Conservation (phyloP, 1,140 invertebrate species). For the Scaptomyza graminum region DNA sequence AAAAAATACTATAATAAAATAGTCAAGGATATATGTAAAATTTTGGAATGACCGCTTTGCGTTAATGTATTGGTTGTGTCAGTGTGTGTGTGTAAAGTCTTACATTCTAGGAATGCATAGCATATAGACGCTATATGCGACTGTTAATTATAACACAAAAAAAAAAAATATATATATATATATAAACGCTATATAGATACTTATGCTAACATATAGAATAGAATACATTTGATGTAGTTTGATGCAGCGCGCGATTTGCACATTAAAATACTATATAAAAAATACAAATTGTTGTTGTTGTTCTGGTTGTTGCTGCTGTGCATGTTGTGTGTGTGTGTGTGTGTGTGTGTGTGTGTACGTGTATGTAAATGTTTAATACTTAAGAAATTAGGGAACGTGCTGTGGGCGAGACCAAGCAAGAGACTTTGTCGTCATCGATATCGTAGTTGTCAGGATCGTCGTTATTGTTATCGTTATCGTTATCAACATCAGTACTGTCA, state of each 20-base stretch:
- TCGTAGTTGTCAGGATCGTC: constrained; percentile 5
- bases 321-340: constrained; percentile 32
- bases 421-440: constrained; percentile 13
- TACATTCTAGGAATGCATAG: constrained; percentile 70
- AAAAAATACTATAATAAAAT: constrained; percentile 3
- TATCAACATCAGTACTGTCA: neutral
- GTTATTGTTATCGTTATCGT: neutral
- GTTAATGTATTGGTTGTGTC: constrained; percentile 14
- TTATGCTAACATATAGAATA: constrained; percentile 51
- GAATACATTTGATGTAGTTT: constrained; percentile 64
- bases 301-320: constrained; percentile 40
- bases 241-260: constrained; percentile 46
- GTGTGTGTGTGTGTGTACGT: constrained; percentile 24
- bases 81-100: constrained; percentile 31
- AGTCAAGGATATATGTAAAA: constrained; percentile 7
- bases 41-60: constrained; percentile 63
- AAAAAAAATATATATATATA: constrained; percentile 43
- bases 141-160: constrained; percentile 35
- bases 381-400: constrained; percentile 39
- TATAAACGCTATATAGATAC: constrained; percentile 19
- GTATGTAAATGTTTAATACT: constrained; percentile 39
- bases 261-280: constrained; percentile 75
- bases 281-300: constrained; percentile 67
- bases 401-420: constrained; percentile 22
- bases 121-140: constrained; percentile 34